Evolutionary conservation across 2,888 invertebrate genomes (phyloP).

Genomic region (Eilema griseolum): DNA sequence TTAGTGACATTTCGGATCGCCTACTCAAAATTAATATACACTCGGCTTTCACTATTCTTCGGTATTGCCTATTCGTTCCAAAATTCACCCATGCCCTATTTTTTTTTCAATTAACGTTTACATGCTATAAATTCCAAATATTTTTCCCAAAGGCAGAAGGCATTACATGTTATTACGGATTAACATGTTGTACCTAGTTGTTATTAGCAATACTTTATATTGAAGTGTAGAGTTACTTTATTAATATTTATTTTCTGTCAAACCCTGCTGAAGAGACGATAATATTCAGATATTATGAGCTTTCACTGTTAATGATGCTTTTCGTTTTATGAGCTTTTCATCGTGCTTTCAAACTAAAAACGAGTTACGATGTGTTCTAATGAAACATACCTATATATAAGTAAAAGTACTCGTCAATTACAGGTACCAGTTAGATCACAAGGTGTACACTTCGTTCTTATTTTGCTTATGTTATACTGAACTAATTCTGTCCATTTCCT

Average conservation of each 20-base stretch:
- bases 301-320: neutral
- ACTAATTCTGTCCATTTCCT: constrained; percentile 42
- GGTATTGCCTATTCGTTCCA: too few species aligned
- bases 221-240: neutral
- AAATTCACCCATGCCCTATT: too few species aligned
- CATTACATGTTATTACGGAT: too few species aligned
- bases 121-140: too few species aligned
- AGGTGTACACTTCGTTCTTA: constrained; percentile 21
- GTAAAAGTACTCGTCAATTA: neutral
- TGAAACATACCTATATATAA: neutral
- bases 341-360: neutral
- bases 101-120: too few species aligned
- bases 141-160: too few species aligned
- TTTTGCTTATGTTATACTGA: constrained; percentile 20
- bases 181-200: too few species aligned
- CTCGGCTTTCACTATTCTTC: too few species aligned
- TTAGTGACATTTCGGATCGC: too few species aligned
- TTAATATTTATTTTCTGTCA: neutral
- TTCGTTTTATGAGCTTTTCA: neutral
- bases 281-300: neutral
- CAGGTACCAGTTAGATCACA: neutral
- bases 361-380: neutral
- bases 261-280: neutral
- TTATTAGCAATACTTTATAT: too few species aligned
- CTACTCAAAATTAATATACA: too few species aligned